Evolutionary conservation across 2,797 vertebrate genomes (phyloP), one percentile per base, ranked within the genome.

Genomic region (Alcedo atthis): DNA sequence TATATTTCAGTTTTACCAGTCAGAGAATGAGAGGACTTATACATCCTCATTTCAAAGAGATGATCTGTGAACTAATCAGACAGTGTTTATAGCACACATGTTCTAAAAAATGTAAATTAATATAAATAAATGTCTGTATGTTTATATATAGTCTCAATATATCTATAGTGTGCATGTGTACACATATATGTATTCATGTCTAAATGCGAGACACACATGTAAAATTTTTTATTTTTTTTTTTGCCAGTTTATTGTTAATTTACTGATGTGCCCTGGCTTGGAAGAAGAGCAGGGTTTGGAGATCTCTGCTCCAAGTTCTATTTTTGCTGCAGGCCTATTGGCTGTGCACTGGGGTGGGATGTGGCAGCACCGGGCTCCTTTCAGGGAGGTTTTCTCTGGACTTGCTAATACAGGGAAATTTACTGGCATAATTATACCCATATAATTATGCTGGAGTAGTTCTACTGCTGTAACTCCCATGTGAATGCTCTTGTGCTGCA

Each of bases 361-460:
- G 48, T 71, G 85, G 90, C 61, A 37, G 46, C 57, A 80, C 82
- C 3, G 2, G 49, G 89, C 87, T 94, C 85, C 77, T 86, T 42
- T 30, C 89, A 68, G 80, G 76, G 81, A 90, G 85, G 22, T 89
- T 94, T 93, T 93, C 85, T 94, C 85, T 16, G 40, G 77, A 51
- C 59, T 94, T 93, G 82, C 95, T 94, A 93, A 96, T 91, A 91
- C 92, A 67, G 91, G 89, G 93, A 96, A 96, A 96, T 96, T 96
- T 96, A 95, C 92, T 95, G 92, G 89, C 87, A 86, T 96, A 96
- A 96, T 96, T 96, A 96, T 89, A 87, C 94, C 85, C n/a, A 3
- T 91, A 93, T 96, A 96, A 96, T 96, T 96, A 96, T 92, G 89
- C 92, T 89, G 92, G 89, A 95, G 95, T 95, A 96, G 93, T 96